Evolutionary conservation across 2,113 vertebrate species (phyloP), one percentile per base, ranked within the genome.

Genomic region (Mesembrinibis cayennensis): DNA sequence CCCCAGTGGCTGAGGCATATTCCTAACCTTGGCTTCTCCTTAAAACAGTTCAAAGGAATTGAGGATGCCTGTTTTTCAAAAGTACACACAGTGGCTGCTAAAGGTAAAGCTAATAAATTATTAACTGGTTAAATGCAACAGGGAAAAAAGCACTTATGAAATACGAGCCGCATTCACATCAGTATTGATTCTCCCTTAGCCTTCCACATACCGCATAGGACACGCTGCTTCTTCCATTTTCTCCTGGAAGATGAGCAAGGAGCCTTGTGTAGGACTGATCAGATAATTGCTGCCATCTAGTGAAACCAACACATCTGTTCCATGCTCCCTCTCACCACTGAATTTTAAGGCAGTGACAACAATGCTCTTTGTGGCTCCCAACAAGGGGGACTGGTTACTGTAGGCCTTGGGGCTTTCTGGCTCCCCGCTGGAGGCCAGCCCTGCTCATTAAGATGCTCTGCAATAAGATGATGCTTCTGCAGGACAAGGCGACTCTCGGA

Each of bases 201-300:
- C 30, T 29, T 30, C 67, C 78, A 32, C 44, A 5, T 0, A 8
- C 62, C 2, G 7, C 62, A 59, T 14, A 71, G 85, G 38, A 63
- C 13, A 11, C 4, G 0, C 8, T 1, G 61, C n/a, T 94, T 44
- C 63, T 85, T 77, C 77, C 34, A 13, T 23, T 26, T 69, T n/a
- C 53, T 69, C 25, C 40, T 13, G 81, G 77, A 65, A 92, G 32
- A 14, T 1, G 22, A 72, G 29, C 7, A 8, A 38, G 50, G 36
- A 86, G 49, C 63, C 21, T 34, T 1, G 21, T 0, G 25, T 8
- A 27, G 63, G 52, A 1, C 38, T 30, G 52, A 25, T 42, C 82
- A 90, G 93, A 26, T 62, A 85, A 94, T 85, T 96, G 95, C 96
- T 97, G 96, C 96, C 95, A 96, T 56, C 95, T 95, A 96, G 95